phyloP scores from a whole-genome alignment of 1,140 invertebrate genomes.

The Pseudachorutes palmiensis region DNA sequence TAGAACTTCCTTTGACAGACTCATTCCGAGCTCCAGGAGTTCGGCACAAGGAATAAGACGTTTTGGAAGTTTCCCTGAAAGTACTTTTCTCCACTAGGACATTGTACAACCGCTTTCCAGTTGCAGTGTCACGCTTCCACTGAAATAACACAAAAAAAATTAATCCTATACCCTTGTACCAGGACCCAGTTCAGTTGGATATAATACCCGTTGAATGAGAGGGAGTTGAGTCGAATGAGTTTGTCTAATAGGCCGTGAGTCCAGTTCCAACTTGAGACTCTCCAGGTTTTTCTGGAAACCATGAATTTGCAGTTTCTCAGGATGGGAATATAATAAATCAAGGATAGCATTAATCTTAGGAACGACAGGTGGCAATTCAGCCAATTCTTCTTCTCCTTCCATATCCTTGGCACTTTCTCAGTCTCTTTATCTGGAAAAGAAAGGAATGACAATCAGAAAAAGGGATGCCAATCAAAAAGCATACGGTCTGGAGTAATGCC shows the following conservation, averaged over 20 bases:
- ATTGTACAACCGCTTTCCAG: constrained; percentile 59
- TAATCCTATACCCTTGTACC: neutral
- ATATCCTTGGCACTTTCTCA: too few species aligned
- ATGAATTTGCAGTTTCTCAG: constrained; percentile 57
- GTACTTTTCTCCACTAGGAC: constrained; percentile 56
- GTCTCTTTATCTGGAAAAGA: too few species aligned
- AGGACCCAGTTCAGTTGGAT: neutral
- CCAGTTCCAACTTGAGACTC: constrained; percentile 19
- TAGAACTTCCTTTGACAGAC: constrained; percentile 57
- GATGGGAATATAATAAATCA: constrained; percentile 51
- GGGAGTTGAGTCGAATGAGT: constrained; percentile 22
- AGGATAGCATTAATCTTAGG: constrained; percentile 50
- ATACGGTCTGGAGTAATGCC: too few species aligned
- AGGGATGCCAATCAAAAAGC: too few species aligned
- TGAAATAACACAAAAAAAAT: constrained; percentile 33
- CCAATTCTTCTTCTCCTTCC: too few species aligned
- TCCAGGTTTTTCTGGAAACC: constrained; percentile 46
- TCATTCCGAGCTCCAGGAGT: constrained; percentile 53
- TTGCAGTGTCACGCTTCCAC: constrained; percentile 61
- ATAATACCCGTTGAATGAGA: constrained; percentile 12
- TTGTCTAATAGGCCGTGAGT: constrained; percentile 14
- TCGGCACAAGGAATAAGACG: constrained; percentile 65
- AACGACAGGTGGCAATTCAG: constrained; percentile 51
- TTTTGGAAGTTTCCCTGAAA: constrained; percentile 57
- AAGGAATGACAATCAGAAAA: too few species aligned